These are phyloP conservation scores for Invenusta paracnida DNA, from an alignment of 2,888 invertebrate species.

Conservation along the genomic window DNA sequence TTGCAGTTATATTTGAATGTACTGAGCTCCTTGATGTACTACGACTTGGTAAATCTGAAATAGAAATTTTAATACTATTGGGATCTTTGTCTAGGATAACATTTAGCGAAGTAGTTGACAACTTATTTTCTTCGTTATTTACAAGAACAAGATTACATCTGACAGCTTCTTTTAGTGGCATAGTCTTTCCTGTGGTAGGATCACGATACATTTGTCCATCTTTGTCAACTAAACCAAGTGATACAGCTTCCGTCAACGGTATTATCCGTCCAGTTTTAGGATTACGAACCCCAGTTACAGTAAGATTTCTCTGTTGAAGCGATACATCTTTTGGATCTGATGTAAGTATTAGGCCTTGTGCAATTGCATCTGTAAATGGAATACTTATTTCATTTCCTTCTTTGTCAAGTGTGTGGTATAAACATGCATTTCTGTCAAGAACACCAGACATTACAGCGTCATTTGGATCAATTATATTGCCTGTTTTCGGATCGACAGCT, in stretches of 20 bases:
- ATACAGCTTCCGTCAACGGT: not conserved
- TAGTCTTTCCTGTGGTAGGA: conserved; percentile 74
- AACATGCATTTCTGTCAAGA: conserved; percentile 66
- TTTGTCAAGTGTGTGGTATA: conserved; percentile 63
- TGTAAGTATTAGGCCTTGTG: conserved; percentile 68
- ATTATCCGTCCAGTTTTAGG: conserved; percentile 5
- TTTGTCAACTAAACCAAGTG: not conserved
- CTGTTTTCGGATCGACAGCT: conserved; percentile 79
- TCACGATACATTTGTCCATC: conserved; percentile 61
- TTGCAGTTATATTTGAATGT: conserved; percentile 2
- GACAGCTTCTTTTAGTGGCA: conserved; percentile 78
- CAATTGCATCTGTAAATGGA: conserved; percentile 76
- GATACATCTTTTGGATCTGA: not conserved
- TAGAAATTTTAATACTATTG: not conserved
- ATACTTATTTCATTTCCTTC: conserved; percentile 68
- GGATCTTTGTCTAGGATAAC: not conserved
- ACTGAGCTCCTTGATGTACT: not conserved
- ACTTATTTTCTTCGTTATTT: not conserved
- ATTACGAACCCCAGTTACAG: conserved; percentile 17
- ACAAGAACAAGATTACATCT: not conserved
- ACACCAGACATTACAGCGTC: conserved; percentile 68
- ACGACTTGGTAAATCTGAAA: not conserved
- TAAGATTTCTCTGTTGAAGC: not conserved
- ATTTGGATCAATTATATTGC: conserved; percentile 73
- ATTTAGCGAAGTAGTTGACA: not conserved